These are phyloP conservation scores for Apostichopus californicus DNA, from an alignment of 35 echinoderm and acorn worm species.

Conservation along the genomic window DNA sequence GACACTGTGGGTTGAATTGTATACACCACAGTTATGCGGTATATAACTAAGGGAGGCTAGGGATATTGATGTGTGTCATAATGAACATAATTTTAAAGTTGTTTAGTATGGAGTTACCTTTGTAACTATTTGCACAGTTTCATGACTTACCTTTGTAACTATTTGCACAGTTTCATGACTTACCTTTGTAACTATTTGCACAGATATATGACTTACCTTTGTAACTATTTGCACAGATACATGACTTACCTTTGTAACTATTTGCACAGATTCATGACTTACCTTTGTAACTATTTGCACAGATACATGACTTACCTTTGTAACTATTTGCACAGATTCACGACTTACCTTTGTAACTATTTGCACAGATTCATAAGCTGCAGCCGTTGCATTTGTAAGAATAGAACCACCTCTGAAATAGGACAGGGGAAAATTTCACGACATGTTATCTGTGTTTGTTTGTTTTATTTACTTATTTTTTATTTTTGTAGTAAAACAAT, in stretches of 20 bases:
- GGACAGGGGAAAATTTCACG: no score
- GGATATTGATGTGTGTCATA: no score
- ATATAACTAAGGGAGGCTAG: no score
- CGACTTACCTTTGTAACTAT: not conserved
- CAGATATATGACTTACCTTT: not conserved
- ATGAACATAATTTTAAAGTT: no score
- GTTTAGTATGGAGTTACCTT: no score
- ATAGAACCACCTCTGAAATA: slow-evolving; percentile 29
- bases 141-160: not conserved
- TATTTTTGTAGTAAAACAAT: not conserved
- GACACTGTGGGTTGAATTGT: no score
- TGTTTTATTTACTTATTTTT: no score
- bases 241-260: not conserved
- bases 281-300: no score
- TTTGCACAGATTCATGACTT: no score
- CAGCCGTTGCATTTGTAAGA: slow-evolving; percentile 11
- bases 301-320: not conserved
- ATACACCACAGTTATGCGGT: no score
- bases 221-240: not conserved
- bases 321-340: not conserved
- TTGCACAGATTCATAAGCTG: slow-evolving; percentile 7
- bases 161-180: not conserved
- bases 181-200: no score
- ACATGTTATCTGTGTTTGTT: no score
- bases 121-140: not conserved